Evolutionary conservation across 2,797 vertebrate genomes (phyloP).

Genomic region (Ataeniobius toweri): DNA sequence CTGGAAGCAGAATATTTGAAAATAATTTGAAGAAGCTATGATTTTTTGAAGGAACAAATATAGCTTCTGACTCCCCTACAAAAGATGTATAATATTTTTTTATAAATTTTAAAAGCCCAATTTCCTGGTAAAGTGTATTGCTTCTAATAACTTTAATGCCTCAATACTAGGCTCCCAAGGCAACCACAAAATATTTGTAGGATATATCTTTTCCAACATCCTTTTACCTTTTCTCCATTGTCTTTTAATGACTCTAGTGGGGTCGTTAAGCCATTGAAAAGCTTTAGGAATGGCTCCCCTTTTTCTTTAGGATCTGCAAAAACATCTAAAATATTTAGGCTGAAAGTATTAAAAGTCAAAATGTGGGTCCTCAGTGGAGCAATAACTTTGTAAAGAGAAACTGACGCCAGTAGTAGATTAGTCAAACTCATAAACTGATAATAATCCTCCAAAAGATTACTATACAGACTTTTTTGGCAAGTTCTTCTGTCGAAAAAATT

Average conservation of each 20-base stretch:
- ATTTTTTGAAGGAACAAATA: neutral
- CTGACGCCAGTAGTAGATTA: neutral
- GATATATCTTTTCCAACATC: neutral
- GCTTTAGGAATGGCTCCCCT: constrained; percentile 1
- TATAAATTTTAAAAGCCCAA: neutral
- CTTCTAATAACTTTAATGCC: neutral
- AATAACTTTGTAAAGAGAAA: neutral
- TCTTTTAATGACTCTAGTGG: constrained; percentile 38
- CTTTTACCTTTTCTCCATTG: constrained; percentile 19
- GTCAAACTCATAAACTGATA: constrained; percentile 2
- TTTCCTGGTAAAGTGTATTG: neutral
- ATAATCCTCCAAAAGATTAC: neutral
- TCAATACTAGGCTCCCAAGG: constrained; percentile 1
- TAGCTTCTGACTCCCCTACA: neutral
- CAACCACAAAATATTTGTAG: constrained; percentile 13
- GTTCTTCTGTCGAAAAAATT: neutral
- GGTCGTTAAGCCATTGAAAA: constrained; percentile 34
- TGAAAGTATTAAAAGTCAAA: constrained; percentile 23
- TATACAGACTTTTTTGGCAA: neutral
- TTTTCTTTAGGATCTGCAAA: constrained; percentile 10
- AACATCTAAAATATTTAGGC: constrained; percentile 22
- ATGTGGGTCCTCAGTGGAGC: constrained; percentile 7
- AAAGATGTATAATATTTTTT: neutral
- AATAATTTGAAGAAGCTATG: neutral
- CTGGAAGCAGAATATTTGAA: neutral